phyloP scores from a whole-genome alignment of 2,888 invertebrate genomes.

The Cremastinae sp. region DNA sequence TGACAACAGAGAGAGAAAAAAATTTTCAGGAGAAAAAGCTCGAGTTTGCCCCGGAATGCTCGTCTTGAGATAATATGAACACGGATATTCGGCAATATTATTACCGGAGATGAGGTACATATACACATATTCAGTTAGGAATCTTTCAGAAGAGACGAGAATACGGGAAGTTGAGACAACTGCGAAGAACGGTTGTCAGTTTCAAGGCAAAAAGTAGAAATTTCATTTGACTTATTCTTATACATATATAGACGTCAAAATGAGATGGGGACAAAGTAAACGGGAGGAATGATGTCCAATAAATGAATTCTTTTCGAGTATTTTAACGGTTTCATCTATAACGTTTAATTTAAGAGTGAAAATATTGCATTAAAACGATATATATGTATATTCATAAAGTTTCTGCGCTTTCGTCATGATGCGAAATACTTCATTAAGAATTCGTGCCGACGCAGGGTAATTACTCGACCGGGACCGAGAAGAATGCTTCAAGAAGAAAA shows the following conservation, averaged over 20 bases:
- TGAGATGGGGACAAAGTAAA: conserved; percentile 4
- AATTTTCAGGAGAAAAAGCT: conserved; percentile 11
- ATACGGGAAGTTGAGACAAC: conserved; percentile 31
- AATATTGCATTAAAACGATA: no score
- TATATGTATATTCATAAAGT: no score
- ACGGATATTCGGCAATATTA: conserved; percentile 33
- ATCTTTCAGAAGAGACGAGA: conserved; percentile 10
- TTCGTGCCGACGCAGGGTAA: conserved; percentile 48
- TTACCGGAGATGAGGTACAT: conserved; percentile 2
- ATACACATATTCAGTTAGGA: conserved; percentile 2
- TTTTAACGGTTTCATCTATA: conserved; percentile 51
- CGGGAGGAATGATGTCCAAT: conserved; percentile 31
- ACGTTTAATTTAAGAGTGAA: no score
- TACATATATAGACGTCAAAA: conserved; percentile 10
- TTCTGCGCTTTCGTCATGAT: conserved; percentile 43
- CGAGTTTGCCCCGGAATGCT: conserved; percentile 21
- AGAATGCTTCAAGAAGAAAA: no score
- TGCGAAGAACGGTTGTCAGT: conserved; percentile 19
- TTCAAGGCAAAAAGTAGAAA: conserved; percentile 19
- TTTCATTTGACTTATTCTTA: conserved; percentile 14
- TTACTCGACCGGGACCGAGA: conserved; percentile 31
- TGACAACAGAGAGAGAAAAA: conserved; percentile 12
- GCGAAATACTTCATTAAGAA: conserved; percentile 54
- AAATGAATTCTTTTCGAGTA: conserved; percentile 49
- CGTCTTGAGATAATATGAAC: no score